Base-by-base conservation (phyloP, 2,888 invertebrate species). In the Microdon myrmicae region DNA sequence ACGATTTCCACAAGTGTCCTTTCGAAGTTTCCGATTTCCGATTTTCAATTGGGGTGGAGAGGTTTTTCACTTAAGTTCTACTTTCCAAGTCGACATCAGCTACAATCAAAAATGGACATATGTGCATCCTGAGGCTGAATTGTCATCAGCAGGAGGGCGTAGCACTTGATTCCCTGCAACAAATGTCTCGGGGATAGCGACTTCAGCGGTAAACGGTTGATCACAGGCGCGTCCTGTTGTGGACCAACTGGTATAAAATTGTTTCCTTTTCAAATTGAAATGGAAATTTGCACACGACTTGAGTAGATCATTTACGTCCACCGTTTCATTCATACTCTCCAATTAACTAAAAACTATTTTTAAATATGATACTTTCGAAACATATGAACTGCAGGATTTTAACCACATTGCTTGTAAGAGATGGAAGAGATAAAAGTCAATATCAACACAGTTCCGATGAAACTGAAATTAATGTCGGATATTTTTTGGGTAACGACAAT, bases 21-120 rank as follows among this genome's bases (percentile, higher is more conserved):
- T 70, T 74, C 70, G 73, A 76, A 76, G 75, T 77, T 76, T 77
- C 77, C 74, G 74, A 77, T 77, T 77, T 77, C 76, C 73, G 73
- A 72, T 75, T 72, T 70, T 68, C 20, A 32, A 44, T 22, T 45
- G 49, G 26, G 34, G 41, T 60, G 41, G 56, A 48, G 53, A 67
- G 66, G 20, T 53, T 66, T 64, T 67, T 61, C 48, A 68, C 60
- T 59, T 67, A 49, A 56, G 54, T 61, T 45, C 32, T 56, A 54
- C 53, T 66, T 55, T 51, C 34, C 29, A 56, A 56, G 55, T 41
- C 45, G 56, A 61, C 49, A 49, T 35, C 56, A 49, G 54, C 35
- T 54, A 49, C 60, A 61, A 60, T 71, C 72, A 70, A 76, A 79
- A 78, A 75, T 73, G 75, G 78, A 78, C 78, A 79, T 79, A 79